Conservation (phyloP, 2,888 invertebrate genomes). For the Seira ritae region DNA sequence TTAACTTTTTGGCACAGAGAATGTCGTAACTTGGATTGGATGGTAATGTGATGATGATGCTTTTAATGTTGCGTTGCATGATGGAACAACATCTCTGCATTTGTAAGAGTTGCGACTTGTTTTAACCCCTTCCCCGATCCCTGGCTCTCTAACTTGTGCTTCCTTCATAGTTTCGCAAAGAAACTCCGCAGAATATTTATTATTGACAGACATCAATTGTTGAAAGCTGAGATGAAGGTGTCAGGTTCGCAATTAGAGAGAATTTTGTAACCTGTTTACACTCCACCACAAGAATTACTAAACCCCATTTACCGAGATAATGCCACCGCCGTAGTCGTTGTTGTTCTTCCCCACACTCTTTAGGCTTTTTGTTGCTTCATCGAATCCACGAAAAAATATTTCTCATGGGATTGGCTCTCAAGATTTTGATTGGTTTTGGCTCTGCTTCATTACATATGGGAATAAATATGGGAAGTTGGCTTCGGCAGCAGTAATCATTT, state of each 20-base stretch:
- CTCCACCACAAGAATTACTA: not conserved
- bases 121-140: too few species aligned
- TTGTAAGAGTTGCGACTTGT: too few species aligned
- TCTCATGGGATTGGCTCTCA: too few species aligned
- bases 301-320: too few species aligned
- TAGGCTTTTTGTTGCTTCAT: too few species aligned
- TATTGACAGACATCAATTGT: constrained; percentile 38
- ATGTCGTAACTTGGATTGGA: constrained; percentile 11
- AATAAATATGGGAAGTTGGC: not conserved
- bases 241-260: constrained; percentile 41
- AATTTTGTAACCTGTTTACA: constrained; percentile 49
- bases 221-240: constrained; percentile 43
- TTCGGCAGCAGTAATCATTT: too few species aligned
- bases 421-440: constrained; percentile 16
- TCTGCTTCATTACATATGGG: not conserved
- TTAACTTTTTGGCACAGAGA: too few species aligned
- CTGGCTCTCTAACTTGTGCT: too few species aligned
- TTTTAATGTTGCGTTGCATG: constrained; percentile 2
- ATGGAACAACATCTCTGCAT: not conserved
- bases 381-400: too few species aligned
- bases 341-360: too few species aligned
- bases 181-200: constrained; percentile 23
- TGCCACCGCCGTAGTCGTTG: too few species aligned
- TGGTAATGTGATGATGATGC: constrained; percentile 7
- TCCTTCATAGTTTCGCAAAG: too few species aligned